Evolutionary conservation across 2,797 vertebrate genomes (phyloP).

Genomic region (Zenarchopterus dispar): DNA sequence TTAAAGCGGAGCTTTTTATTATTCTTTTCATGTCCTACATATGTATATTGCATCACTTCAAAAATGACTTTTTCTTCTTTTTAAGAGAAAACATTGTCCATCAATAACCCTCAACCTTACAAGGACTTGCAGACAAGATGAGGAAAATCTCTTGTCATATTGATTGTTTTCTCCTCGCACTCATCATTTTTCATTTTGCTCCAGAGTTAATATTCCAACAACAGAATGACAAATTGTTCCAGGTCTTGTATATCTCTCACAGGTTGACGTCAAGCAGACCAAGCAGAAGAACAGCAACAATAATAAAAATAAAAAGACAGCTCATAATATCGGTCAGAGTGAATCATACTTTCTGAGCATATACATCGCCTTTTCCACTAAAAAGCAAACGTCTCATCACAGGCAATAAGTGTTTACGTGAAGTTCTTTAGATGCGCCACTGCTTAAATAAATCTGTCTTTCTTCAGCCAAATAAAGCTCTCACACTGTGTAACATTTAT

Average conservation of each 20-base stretch:
- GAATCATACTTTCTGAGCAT: constrained; percentile 51
- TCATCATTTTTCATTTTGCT: constrained; percentile 51
- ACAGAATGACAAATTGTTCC: constrained; percentile 44
- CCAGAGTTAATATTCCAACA: constrained; percentile 49
- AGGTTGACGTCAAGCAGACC: constrained; percentile 47
- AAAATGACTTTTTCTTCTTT: too few species aligned
- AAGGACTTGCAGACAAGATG: constrained; percentile 35
- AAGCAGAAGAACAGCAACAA: constrained; percentile 30
- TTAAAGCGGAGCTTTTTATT: too few species aligned
- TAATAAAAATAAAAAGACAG: constrained; percentile 12
- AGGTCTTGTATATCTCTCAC: constrained; percentile 53
- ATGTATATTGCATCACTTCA: too few species aligned
- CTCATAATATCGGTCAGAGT: constrained; percentile 59
- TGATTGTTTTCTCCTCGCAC: constrained; percentile 43
- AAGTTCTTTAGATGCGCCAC: constrained; percentile 38
- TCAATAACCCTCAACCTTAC: constrained; percentile 17
- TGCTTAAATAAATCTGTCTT: constrained; percentile 46
- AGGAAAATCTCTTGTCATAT: constrained; percentile 23
- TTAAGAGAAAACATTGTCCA: neutral
- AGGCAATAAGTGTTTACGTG: constrained; percentile 59
- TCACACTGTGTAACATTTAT: constrained; percentile 43
- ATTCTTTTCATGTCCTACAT: too few species aligned
- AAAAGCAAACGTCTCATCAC: constrained; percentile 49
- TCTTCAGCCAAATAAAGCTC: constrained; percentile 61
- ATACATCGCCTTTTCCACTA: constrained; percentile 29